Evolutionary conservation across 2,113 vertebrate species (phyloP).

Genomic region (human): DNA sequence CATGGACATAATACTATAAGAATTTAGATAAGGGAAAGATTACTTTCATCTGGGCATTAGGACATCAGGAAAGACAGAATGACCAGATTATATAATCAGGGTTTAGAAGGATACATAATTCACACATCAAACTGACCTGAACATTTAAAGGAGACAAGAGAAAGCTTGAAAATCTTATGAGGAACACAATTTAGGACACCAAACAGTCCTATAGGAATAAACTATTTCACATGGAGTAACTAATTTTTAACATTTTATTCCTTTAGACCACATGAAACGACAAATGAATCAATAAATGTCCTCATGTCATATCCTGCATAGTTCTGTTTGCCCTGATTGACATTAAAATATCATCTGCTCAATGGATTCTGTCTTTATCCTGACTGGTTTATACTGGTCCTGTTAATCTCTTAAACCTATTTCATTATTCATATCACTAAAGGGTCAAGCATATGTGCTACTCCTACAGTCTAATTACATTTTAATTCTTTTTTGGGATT

Average conservation of each 20-base stretch:
- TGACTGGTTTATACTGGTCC: neutral
- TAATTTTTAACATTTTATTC: neutral
- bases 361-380: neutral
- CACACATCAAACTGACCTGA: neutral
- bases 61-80: neutral
- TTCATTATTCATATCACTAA: conserved; percentile 37
- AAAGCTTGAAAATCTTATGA: neutral
- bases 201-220: rapidly evolving
- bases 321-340: neutral
- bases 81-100: neutral
- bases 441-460: neutral
- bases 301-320: neutral
- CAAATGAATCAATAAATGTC: neutral
- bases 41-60: neutral
- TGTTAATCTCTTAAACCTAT: conserved; percentile 44
- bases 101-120: neutral
- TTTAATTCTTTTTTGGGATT: neutral
- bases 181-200: neutral
- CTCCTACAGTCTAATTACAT: neutral
- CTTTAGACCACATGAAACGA: neutral
- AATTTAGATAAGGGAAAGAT: neutral
- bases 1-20: neutral
- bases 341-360: conserved; percentile 36
- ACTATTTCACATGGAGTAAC: neutral
- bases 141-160: neutral